Percentiles rank a stretch among this genome's conserved stretches.
These are phyloP conservation scores for Trogon melanurus DNA, from an alignment of 2,113 vertebrate species.

Conservation along the genomic window DNA sequence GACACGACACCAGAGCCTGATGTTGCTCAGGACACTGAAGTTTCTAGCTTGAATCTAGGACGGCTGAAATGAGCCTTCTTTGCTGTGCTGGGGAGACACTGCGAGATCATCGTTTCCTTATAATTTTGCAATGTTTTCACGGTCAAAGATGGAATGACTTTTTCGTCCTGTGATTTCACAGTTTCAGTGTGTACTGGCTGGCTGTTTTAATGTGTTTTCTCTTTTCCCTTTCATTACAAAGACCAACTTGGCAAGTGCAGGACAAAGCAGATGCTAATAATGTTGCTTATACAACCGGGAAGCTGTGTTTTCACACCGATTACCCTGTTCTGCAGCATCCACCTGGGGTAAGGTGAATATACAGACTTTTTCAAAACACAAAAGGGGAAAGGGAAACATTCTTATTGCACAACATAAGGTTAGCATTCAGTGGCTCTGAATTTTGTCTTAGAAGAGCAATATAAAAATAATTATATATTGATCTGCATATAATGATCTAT, in stretches of 20 bases:
- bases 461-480: background rate
- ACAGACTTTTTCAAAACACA: background rate
- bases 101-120: background rate
- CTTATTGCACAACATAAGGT: background rate
- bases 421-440: background rate
- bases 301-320: conserved; percentile 90
- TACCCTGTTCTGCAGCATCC: conserved; percentile 90
- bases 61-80: background rate
- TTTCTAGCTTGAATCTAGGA: background rate
- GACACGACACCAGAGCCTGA: background rate
- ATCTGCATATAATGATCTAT: background rate
- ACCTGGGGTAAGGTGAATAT: conserved; percentile 88
- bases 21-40: background rate
- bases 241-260: conserved; percentile 95
- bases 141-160: background rate
- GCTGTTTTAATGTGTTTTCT: conserved; percentile 20
- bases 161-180: background rate
- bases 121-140: conserved; percentile 5
- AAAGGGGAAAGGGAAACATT: background rate
- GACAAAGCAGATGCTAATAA: conserved; percentile 93
- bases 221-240: conserved; percentile 66
- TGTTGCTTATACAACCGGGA: conserved; percentile 90
- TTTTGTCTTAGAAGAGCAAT: background rate
- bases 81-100: background rate
- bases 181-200: background rate